These are phyloP conservation scores for Plestiodon gilberti DNA, from an alignment of 2,113 vertebrate genomes.

Conservation along the genomic window DNA sequence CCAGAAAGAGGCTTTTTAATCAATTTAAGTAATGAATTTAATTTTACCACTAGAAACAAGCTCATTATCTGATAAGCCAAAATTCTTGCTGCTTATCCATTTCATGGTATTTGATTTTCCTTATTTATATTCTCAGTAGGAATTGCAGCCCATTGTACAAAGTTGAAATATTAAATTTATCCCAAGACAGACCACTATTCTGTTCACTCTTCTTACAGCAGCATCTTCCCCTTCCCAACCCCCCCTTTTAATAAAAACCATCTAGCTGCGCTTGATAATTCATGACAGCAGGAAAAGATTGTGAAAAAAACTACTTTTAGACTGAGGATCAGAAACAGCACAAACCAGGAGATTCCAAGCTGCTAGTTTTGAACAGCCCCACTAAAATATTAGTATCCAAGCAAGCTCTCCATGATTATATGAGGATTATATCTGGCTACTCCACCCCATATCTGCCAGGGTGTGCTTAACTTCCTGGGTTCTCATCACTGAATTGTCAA, in stretches of 20 bases:
- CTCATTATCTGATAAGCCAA: conserved; percentile 53
- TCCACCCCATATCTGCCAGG: background rate
- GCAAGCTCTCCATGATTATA: background rate
- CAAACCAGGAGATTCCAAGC: background rate
- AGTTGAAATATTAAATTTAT: conserved; percentile 41
- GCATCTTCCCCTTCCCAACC: conserved; percentile 16
- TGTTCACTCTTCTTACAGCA: conserved; percentile 28
- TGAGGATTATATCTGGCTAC: too few species aligned
- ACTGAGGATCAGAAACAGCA: background rate
- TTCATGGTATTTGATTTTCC: conserved; percentile 56
- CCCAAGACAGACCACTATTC: conserved; percentile 34
- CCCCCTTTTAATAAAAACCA: background rate
- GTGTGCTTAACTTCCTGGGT: background rate
- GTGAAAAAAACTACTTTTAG: background rate
- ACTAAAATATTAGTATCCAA: background rate
- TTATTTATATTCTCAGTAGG: conserved; percentile 50
- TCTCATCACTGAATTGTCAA: background rate
- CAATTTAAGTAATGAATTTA: conserved; percentile 45
- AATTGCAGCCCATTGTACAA: conserved; percentile 27
- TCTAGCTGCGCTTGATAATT: background rate
- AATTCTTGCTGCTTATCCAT: conserved; percentile 38
- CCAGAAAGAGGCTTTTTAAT: background rate
- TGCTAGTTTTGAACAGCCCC: background rate
- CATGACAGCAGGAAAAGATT: conserved; percentile 24
- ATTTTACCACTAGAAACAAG: conserved; percentile 11